Evolutionary conservation across 2,888 invertebrate species (phyloP), one percentile per base, ranked within the genome.

Genomic region (Pegoplata infirma): DNA sequence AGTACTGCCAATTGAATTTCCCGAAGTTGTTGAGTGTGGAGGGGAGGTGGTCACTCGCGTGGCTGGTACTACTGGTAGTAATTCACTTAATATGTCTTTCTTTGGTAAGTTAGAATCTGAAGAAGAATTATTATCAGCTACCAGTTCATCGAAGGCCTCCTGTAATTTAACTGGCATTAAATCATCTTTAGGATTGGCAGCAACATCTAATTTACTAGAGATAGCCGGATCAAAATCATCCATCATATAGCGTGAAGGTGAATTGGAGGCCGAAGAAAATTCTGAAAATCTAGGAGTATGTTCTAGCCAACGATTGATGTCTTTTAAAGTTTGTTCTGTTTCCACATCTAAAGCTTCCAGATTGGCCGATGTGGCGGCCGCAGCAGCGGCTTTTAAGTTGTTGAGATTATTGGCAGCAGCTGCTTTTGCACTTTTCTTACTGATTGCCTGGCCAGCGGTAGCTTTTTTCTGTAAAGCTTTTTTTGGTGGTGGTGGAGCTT

Each of bases 291-390:
- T 93, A 0, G 96, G 96, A 0, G 96, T 94, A 83, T 96, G 96
- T 84, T 96, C 96, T 76, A 97, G 89, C 96, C 96, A 96, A 84
- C 96, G 95, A 86, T 95, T 96, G 47, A 96, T 96, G 86, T 96
- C 96, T 91, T 96, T 94, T 0, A 94, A 69, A 0, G 90, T 90
- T 72, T 90, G 90, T 84, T 94, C 94, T 0, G 94, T 94, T 8
- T 94, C 94, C 78, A 93, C 90, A 84, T 93, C 93, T 17, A 94
- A 88, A 3, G 94, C 94, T 85, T 94, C 94, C 82, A 93, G 91
- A 58, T 88, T 89, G 1, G 87, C 92, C 1, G 82, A 78, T 84
- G 92, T 84, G 32, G 71, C 81, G 3, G 73, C 77, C 6, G 73
- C 59, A 7, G 75, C 59, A 10, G 79, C 17, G 1, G 76, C 28